A percentile compares a stretch with the other conserved stretches of the same genome.
phyloP scores from a whole-genome alignment of 2,888 invertebrate species.

The Cheilosia soror region DNA sequence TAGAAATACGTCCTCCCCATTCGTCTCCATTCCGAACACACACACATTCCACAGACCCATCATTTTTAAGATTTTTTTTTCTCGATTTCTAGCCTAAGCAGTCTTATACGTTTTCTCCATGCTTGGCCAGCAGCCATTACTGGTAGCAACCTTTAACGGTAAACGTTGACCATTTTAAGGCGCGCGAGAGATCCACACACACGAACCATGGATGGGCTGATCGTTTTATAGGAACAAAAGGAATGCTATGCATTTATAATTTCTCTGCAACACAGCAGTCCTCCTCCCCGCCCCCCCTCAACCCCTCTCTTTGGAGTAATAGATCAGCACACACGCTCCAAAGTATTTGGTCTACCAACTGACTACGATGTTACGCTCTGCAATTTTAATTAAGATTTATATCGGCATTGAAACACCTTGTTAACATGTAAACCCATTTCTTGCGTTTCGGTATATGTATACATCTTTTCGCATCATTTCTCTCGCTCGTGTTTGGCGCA shows the following conservation, averaged over 20 bases:
- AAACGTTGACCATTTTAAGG: slow-evolving; percentile 70
- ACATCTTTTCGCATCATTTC: slow-evolving; percentile 72
- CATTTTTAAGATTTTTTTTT: slow-evolving; percentile 29
- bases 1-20: slow-evolving; percentile 36
- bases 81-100: slow-evolving; percentile 28
- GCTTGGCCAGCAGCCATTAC: slow-evolving; percentile 57
- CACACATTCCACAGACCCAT: slow-evolving; percentile 55
- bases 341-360: slow-evolving; percentile 47
- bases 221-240: slow-evolving; percentile 70
- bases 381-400: slow-evolving; percentile 78
- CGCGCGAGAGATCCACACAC: slow-evolving; percentile 48
- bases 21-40: not conserved
- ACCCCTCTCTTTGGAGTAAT: slow-evolving; percentile 28
- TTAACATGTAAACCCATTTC: slow-evolving; percentile 77
- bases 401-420: slow-evolving; percentile 77
- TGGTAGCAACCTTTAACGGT: slow-evolving; percentile 72
- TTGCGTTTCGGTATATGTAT: slow-evolving; percentile 58
- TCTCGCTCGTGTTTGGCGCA: slow-evolving; percentile 50
- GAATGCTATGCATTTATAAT: slow-evolving; percentile 75
- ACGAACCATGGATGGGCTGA: slow-evolving; percentile 48
- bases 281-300: not conserved
- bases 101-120: slow-evolving; percentile 65
- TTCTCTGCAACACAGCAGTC: slow-evolving; percentile 28
- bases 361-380: slow-evolving; percentile 70
- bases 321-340: slow-evolving; percentile 58